These are phyloP conservation scores for Endomychus coccineus DNA, from an alignment of 2,888 invertebrate genomes.

Conservation along the genomic window DNA sequence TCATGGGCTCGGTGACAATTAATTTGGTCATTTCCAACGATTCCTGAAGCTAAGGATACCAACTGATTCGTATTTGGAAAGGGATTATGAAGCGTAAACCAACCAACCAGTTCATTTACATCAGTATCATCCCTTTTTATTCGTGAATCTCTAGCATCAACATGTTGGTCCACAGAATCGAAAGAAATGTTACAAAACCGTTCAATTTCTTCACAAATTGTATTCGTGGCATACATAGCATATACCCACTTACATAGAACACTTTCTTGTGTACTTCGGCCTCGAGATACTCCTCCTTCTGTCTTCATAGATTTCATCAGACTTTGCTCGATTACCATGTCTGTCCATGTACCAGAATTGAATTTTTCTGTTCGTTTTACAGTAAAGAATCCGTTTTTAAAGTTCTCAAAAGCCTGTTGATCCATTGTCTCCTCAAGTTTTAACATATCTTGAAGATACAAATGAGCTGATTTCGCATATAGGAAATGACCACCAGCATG, in stretches of 20 bases:
- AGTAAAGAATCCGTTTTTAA: slow-evolving; percentile 24
- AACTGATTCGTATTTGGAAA: slow-evolving; percentile 21
- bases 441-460: slow-evolving; percentile 26
- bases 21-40: slow-evolving; percentile 29
- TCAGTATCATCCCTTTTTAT: slow-evolving; percentile 24
- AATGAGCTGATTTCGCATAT: slow-evolving; percentile 31
- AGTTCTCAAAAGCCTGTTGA: slow-evolving; percentile 23
- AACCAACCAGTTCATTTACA: slow-evolving; percentile 22
- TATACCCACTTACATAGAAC: slow-evolving; percentile 29
- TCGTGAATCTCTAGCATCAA: slow-evolving; percentile 20
- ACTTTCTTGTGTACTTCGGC: slow-evolving; percentile 23
- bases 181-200: slow-evolving; percentile 20
- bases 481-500: slow-evolving; percentile 35
- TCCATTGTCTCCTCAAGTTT: slow-evolving; percentile 18
- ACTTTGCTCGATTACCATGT: slow-evolving; percentile 11
- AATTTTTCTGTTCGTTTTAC: slow-evolving; percentile 16
- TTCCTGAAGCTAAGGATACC: slow-evolving; percentile 27
- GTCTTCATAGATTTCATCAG: slow-evolving; percentile 10
- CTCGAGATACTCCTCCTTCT: slow-evolving; percentile 19
- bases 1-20: slow-evolving; percentile 24
- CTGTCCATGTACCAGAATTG: slow-evolving; percentile 10
- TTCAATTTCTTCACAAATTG: slow-evolving; percentile 29
- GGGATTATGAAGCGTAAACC: slow-evolving; percentile 20
- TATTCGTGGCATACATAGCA: slow-evolving; percentile 27
- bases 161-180: slow-evolving; percentile 21